These are phyloP conservation scores for Drosophila nr. perissopoda DNA, from an alignment of 2,888 invertebrate genomes.

Conservation along the genomic window DNA sequence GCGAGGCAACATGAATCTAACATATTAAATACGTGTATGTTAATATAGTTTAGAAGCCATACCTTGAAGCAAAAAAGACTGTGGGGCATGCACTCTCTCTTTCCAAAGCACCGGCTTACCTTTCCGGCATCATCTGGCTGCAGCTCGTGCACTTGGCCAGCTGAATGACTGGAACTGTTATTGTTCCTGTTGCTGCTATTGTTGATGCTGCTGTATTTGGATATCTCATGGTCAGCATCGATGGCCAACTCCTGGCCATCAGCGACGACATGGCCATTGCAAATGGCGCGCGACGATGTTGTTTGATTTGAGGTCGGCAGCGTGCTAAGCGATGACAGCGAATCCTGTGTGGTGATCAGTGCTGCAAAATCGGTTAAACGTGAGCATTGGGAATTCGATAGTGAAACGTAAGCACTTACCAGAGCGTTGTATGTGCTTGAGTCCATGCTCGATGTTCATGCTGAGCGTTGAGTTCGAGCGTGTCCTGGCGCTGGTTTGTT, in stretches of 20 bases:
- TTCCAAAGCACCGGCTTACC: slow-evolving; percentile 89
- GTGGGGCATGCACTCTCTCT: slow-evolving; percentile 93
- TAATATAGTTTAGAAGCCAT: slow-evolving; percentile 86
- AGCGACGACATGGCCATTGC: slow-evolving; percentile 60
- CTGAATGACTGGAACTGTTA: slow-evolving; percentile 25
- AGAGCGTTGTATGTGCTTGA: slow-evolving; percentile 85
- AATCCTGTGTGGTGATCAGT: slow-evolving; percentile 73
- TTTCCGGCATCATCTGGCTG: slow-evolving; percentile 84
- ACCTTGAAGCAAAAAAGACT: slow-evolving; percentile 95
- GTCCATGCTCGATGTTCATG: slow-evolving; percentile 84
- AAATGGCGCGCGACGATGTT: slow-evolving; percentile 51
- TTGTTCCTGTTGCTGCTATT: slow-evolving; percentile 24
- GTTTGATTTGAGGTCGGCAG: slow-evolving; percentile 69
- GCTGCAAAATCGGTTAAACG: slow-evolving; percentile 32
- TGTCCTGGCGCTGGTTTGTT: slow-evolving; percentile 80
- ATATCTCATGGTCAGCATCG: slow-evolving; percentile 37
- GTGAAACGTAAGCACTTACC: slow-evolving; percentile 60
- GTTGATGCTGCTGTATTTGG: slow-evolving; percentile 46
- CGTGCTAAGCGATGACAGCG: slow-evolving; percentile 71
- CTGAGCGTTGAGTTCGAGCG: slow-evolving; percentile 82
- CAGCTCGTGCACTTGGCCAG: slow-evolving; percentile 69
- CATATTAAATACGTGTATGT: slow-evolving; percentile 85
- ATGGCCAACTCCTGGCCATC: slow-evolving; percentile 38
- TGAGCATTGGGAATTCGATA: not conserved
- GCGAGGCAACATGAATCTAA: slow-evolving; percentile 61